Evolutionary conservation across 1,140 invertebrate genomes (phyloP), one percentile per base, ranked within the genome.

Genomic region (Drosophila seguyi): DNA sequence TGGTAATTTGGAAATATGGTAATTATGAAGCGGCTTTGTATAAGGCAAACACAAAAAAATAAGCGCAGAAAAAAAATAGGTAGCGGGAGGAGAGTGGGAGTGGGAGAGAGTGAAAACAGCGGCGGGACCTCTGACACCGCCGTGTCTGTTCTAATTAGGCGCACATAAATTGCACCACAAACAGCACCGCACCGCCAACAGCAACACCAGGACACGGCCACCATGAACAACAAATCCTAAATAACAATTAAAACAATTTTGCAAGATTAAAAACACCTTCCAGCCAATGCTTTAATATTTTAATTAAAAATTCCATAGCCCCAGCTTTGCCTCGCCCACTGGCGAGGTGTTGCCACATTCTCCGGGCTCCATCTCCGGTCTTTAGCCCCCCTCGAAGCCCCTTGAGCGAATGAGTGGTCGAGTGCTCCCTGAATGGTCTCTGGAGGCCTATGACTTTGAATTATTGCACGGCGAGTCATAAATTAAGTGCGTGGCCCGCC

Each of bases 1-100:
- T 90, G 81, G 81, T 90, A 90, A 90, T 90, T 90, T 90, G 86
- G 85, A 90, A 90, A 90, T 90, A 90, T 90, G 85, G 85, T 90
- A 90, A 90, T 90, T 90, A 90, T 90, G 85, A 84, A 57, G 78
- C 63, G 60, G 76, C 65, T 72, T 81, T 83, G 34, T 52, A 42
- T 39, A 58, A 84, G 41, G 63, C 42, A 27, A 61, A 65, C 38
- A 34, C 18, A 76, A 65, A 58, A 67, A 39, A 61, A 16, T 2
- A 13, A n/a, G n/a, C n/a, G n/a, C 44, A 22, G 16, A 34, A 58
- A 60, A 55, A 18, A 60, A 56, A 22, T 27, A n/a, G n/a, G n/a
- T n/a, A n/a, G n/a, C n/a, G n/a, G 4, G 20, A 16, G 22, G 11
- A 16, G n/a, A n/a, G n/a, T n/a, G n/a, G n/a, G n/a, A 20, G 11